Evolutionary conservation across 1,140 invertebrate species (phyloP).

Genomic region (Wasmannia auropunctata): DNA sequence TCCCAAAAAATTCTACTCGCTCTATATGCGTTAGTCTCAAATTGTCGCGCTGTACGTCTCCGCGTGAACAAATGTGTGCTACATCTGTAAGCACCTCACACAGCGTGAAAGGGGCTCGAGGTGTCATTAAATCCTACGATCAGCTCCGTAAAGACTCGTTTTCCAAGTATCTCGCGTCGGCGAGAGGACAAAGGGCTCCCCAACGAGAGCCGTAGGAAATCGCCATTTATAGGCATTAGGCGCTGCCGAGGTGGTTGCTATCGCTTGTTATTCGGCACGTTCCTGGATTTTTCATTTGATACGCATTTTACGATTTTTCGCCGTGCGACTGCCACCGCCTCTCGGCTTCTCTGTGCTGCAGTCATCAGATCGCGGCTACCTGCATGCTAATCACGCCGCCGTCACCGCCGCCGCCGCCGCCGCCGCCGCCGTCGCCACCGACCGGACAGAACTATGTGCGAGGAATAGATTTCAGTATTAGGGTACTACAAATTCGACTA

Average conservation of each 20-base stretch:
- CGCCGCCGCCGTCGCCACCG: too few relatives aligned
- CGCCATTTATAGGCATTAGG: conserved; percentile 69
- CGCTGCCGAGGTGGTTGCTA: conserved; percentile 61
- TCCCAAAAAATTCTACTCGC: background rate
- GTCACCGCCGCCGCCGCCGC: too few relatives aligned
- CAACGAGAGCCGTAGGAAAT: conserved; percentile 57
- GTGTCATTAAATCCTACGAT: conserved; percentile 14
- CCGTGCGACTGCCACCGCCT: conserved; percentile 52
- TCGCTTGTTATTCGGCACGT: conserved; percentile 72
- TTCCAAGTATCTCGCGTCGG: conserved; percentile 55
- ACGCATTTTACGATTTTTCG: conserved; percentile 77
- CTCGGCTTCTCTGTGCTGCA: conserved; percentile 60
- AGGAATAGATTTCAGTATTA: conserved; percentile 62
- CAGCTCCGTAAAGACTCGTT: conserved; percentile 50
- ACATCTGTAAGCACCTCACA: conserved; percentile 15
- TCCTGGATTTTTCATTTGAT: conserved; percentile 74
- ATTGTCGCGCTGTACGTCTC: background rate
- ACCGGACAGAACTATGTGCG: conserved; percentile 58
- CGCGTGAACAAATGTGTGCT: conserved; percentile 9
- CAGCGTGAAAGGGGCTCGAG: background rate
- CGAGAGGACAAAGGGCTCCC: conserved; percentile 15
- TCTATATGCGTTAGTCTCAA: background rate
- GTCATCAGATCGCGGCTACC: conserved; percentile 74
- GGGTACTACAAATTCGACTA: conserved; percentile 65
- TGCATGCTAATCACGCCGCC: conserved; percentile 75